Evolutionary conservation across 2,888 invertebrate genomes (phyloP).

Genomic region (Ischnura elegans): DNA sequence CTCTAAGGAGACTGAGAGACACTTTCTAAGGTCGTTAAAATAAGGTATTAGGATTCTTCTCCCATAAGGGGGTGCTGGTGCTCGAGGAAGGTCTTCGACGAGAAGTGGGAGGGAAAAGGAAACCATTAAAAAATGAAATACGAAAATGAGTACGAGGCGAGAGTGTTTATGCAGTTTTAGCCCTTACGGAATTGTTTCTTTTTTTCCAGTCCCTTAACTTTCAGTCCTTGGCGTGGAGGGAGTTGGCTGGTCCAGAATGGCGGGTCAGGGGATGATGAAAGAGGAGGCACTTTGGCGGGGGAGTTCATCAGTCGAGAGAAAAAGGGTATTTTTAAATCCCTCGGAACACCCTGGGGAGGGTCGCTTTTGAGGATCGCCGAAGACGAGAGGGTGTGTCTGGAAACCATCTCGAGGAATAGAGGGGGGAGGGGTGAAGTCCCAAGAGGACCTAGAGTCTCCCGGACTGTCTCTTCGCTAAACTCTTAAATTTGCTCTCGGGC

Average conservation of each 20-base stretch:
- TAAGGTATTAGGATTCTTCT: neutral
- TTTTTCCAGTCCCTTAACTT: neutral
- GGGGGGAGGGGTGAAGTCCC: no score
- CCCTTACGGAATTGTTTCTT: neutral
- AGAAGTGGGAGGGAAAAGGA: neutral
- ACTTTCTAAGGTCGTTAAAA: neutral
- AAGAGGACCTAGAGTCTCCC: no score
- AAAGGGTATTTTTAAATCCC: conserved; percentile 9
- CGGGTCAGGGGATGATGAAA: neutral
- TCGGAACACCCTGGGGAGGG: neutral
- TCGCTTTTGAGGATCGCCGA: neutral
- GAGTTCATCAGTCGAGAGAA: neutral
- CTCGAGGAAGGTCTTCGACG: neutral
- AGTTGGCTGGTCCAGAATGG: neutral
- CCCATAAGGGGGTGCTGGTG: neutral
- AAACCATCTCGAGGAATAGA: neutral
- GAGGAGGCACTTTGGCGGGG: neutral
- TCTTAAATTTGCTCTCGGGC: no score
- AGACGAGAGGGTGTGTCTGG: neutral
- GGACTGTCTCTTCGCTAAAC: no score
- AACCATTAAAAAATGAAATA: conserved; percentile 11
- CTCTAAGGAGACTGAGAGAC: neutral
- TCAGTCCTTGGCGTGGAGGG: neutral
- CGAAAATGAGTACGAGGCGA: neutral
- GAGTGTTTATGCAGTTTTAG: neutral